Evolutionary conservation across 2,113 vertebrate species (phyloP), one percentile per base, ranked within the genome.

Genomic region (Apeltes quadracus): DNA sequence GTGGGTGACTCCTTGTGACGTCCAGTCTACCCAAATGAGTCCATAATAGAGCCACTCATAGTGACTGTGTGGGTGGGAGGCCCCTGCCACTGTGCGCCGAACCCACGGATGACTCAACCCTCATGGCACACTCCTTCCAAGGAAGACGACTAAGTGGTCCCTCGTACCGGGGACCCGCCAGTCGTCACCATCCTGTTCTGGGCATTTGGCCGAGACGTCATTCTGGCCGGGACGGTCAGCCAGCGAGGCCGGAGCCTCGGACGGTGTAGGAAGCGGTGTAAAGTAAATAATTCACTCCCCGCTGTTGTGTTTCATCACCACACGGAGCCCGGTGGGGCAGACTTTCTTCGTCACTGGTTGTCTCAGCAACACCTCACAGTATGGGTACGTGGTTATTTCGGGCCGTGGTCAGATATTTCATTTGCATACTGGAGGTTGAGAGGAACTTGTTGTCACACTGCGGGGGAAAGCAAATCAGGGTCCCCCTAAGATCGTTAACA

Each of bases 361-460:
- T 81, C 76, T 82, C 66, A 78, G 84, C 66, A 87, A 86, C 82
- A 75, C 61, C n/a, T 88, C 77, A 70, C 78, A 86, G 67, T 58
- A 76, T 53, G 84, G 77, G n/a, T 81, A 72, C 69, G 63, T n/a
- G 73, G 80, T 86, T 92, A 88, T 91, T 92, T 85, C 82, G 25
- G 69, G 66, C 61, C 46, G 29, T 38, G 66, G 64, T 74, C 58
- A 69, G 46, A 84, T 68, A 83, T 72, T 54, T 36, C 57, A 88
- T 88, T 78, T 76, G 51, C 81, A 81, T 83, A 61, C 61, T 68
- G 79, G 61, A 22, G 15, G 10, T 7, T 36, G 25, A 66, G 18
- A 58, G 38, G 48, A 10, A 29, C 55, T 2, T 3, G 22, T 48
- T 18, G 44, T 65, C 44, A 55, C 8, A 44, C 25, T 13, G 55